Evolutionary conservation across 37 sponge, comb jelly and placozoan species (phyloP).

Genomic region (Amphimedon queenslandica): DNA sequence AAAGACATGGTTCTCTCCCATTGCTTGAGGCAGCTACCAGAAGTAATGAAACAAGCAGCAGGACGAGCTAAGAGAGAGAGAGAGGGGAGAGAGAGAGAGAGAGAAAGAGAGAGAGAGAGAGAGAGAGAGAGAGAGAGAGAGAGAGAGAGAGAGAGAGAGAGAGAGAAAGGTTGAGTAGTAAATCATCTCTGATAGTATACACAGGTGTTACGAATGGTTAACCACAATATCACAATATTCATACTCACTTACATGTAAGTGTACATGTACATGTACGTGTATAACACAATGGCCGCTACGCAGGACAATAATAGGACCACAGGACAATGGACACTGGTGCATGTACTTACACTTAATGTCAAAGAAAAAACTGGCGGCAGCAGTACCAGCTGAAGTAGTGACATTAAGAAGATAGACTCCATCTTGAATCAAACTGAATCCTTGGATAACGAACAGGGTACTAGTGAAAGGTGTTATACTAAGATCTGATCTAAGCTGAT

Average conservation of each 20-base stretch:
- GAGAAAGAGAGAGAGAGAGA: too few species aligned
- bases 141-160: too few species aligned
- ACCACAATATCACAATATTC: neutral
- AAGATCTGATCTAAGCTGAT: neutral
- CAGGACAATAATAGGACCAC: neutral
- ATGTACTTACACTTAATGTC: constrained; percentile 4
- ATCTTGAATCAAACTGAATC: neutral
- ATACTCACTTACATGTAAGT: neutral
- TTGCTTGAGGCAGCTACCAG: too few species aligned
- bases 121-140: too few species aligned
- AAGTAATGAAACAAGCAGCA: too few species aligned
- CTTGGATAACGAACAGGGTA: neutral
- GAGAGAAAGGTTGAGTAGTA: too few species aligned
- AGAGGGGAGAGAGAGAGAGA: too few species aligned
- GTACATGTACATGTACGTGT: neutral
- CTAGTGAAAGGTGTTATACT: neutral
- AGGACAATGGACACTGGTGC: neutral
- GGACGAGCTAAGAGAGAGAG: too few species aligned
- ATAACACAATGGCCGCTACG: neutral
- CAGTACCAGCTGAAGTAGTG: constrained; percentile 26
- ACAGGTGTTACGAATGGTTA: too few species aligned
- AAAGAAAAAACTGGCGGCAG: constrained; percentile 4
- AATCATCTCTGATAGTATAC: too few species aligned
- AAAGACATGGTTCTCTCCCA: too few species aligned
- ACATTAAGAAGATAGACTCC: constrained; percentile 15